Base-by-base conservation (phyloP, 1,140 invertebrate species). In the Saccostrea cuccullata region DNA sequence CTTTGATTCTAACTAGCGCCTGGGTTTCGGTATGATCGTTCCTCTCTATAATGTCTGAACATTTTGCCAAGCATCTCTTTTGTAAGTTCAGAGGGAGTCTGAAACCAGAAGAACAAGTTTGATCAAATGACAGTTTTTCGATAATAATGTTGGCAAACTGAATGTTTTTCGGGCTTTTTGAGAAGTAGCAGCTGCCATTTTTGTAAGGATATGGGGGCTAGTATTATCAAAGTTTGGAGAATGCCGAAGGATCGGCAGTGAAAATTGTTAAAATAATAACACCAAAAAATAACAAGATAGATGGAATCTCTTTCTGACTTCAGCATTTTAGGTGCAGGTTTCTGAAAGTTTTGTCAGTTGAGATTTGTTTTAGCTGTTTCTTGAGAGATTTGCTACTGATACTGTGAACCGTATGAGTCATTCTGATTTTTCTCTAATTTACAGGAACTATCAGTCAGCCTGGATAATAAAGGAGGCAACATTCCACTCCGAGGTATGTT, bases 371-470 rank as follows among this genome's bases (percentile, higher is more conserved):
- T 5, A 64, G 58, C 58, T n/a, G n/a, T 64, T 20, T 77, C 23
- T 15, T 77, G 26, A 30, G 26, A 30, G 70, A 8, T 77, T 8
- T 77, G 30, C 12, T 26, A 73, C 30, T 77, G 70, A 30, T 47
- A 47, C 9, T 30, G 70, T 77, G 70, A 77, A 77, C 70, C 70
- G 36, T 77, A 77, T 77, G 70, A 77, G 70, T 77, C 70, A 77
- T 36, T n/a, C 20, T 55, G n/a, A 47, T 55, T 82, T 84, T 84
- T 84, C 82, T 55, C 20, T 84, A 84, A 64, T 86, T 91, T 91
- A 40, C 89, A 92, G 91, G 91, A 92, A 58, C 64, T 92, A 13
- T 92, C 91, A 56, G 87, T 92, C 56, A 90, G 90, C 67, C 85
- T 92, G 56, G 91, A 91, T 77, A 90, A 91, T 77, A 92, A 88